Evolutionary conservation across 1,140 invertebrate genomes (phyloP).

Genomic region (Tetragonula clypearis): DNA sequence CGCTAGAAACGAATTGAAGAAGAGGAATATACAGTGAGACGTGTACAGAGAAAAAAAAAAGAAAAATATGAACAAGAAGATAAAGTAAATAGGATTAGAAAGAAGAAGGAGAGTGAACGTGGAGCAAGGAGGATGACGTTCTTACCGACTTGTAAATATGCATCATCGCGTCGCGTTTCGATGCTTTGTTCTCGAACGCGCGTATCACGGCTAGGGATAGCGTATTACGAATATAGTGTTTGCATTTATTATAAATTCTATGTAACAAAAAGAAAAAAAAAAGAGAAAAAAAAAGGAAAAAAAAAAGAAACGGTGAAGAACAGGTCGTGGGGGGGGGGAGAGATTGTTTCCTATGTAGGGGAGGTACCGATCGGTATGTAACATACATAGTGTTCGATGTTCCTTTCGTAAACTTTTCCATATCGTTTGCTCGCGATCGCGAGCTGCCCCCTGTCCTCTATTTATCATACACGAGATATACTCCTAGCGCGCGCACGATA

Average conservation of each 20-base stretch:
- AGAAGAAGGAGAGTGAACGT: neutral
- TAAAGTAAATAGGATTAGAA: neutral
- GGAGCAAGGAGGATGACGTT: neutral
- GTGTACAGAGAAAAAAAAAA: neutral
- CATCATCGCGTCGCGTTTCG: constrained; percentile 16
- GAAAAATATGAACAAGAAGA: neutral
- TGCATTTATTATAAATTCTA: constrained; percentile 76
- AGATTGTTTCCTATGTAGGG: neutral
- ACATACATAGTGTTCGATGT: neutral
- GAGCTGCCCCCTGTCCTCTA: neutral
- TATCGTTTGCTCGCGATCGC: constrained; percentile 4
- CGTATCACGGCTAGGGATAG: constrained; percentile 43
- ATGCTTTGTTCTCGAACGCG: constrained; percentile 8
- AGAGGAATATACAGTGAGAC: neutral
- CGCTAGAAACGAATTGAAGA: no score
- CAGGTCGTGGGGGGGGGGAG: constrained; percentile 30
- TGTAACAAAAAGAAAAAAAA: constrained; percentile 40
- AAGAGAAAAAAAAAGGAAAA: constrained; percentile 6
- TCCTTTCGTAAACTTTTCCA: constrained; percentile 17
- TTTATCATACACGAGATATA: neutral
- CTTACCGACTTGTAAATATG: constrained; percentile 45
- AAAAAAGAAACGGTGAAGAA: constrained; percentile 17
- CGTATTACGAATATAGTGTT: constrained; percentile 70
- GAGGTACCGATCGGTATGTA: neutral
- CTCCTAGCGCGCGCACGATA: neutral